Percentiles rank a stretch among this genome's conserved stretches.
Evolutionary conservation across 2,113 vertebrate genomes (phyloP).

Genomic region (Odocoileus hemionus): DNA sequence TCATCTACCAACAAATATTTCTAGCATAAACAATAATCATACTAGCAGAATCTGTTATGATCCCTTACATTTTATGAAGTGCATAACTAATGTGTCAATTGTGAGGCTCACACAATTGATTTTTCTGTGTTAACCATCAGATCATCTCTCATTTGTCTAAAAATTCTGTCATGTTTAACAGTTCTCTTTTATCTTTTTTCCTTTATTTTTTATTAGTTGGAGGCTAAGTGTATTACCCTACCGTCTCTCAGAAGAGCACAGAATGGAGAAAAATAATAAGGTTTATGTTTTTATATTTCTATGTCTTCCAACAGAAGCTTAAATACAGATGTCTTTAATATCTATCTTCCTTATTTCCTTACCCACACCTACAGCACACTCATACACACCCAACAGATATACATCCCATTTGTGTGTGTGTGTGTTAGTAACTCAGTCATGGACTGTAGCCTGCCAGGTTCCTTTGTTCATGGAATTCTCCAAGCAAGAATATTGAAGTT

Average conservation of each 20-base stretch:
- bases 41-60: neutral
- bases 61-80: neutral
- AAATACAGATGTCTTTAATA: neutral
- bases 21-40: neutral
- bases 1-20: neutral
- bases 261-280: neutral
- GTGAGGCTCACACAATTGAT: neutral
- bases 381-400: neutral
- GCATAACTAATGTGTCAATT: neutral
- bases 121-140: neutral
- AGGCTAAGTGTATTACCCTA: neutral
- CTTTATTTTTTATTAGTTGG: too few relatives aligned
- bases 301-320: constrained; percentile 10
- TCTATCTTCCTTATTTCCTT: neutral
- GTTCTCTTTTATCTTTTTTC: neutral
- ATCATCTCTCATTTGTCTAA: constrained; percentile 13
- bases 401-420: neutral
- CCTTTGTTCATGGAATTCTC: neutral
- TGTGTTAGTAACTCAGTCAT: neutral
- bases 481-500: neutral
- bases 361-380: neutral
- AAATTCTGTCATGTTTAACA: neutral
- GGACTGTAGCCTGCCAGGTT: neutral
- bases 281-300: neutral
- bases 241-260: neutral